These are phyloP conservation scores for Etheostoma nigrum DNA, from an alignment of 2,797 vertebrate species.

Conservation along the genomic window DNA sequence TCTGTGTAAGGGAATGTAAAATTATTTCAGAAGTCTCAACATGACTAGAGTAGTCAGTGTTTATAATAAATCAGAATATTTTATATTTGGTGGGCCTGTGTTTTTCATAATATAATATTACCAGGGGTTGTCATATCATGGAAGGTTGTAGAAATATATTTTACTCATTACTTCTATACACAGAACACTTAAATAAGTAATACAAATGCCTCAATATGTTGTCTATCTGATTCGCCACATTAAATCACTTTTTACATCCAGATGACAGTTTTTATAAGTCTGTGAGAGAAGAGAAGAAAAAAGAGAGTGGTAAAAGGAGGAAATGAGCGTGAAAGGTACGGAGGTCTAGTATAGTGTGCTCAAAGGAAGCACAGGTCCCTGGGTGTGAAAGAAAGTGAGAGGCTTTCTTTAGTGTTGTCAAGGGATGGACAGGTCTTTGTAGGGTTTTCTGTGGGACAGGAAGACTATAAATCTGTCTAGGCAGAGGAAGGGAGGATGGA, in stretches of 20 bases:
- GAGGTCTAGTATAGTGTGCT: constrained; percentile 35
- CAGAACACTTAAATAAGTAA: background rate
- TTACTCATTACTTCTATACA: background rate
- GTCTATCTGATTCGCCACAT: background rate
- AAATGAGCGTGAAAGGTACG: constrained; percentile 29
- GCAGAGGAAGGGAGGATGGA: constrained; percentile 31
- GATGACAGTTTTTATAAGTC: background rate
- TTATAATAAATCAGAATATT: background rate
- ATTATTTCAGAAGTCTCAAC: background rate
- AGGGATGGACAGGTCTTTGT: constrained; percentile 69
- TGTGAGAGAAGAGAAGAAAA: background rate
- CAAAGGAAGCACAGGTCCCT: constrained; percentile 60
- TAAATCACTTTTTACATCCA: background rate
- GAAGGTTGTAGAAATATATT: too few relatives aligned
- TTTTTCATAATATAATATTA: background rate
- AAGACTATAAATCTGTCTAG: constrained; percentile 72
- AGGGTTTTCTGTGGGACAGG: constrained; percentile 58
- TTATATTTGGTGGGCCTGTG: background rate
- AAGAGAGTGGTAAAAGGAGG: constrained; percentile 36
- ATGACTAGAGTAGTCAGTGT: background rate
- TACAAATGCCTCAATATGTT: background rate
- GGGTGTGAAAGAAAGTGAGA: constrained; percentile 52
- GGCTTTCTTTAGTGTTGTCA: constrained; percentile 68
- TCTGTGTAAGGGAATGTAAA: background rate
- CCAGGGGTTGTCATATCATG: background rate